phyloP scores from a whole-genome alignment of 2,797 vertebrate genomes.

The Rhynchonycteris naso region DNA sequence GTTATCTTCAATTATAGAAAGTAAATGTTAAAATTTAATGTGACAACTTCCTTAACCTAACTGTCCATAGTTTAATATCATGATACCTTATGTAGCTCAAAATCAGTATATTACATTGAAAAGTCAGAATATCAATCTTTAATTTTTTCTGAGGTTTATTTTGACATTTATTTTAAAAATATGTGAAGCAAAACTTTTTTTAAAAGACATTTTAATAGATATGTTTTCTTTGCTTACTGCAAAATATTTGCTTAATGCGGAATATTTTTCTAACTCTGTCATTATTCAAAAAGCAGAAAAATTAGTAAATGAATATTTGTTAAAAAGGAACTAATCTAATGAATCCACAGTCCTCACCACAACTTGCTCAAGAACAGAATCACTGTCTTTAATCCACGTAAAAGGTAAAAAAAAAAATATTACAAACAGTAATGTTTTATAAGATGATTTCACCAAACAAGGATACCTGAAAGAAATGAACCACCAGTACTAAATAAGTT shows the following conservation, averaged over 20 bases:
- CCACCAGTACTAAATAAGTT: background rate
- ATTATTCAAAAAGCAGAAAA: background rate
- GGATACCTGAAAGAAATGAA: background rate
- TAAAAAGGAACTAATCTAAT: background rate
- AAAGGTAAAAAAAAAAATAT: background rate
- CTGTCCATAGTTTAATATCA: background rate
- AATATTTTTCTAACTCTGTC: background rate
- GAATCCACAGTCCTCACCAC: background rate
- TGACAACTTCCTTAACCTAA: background rate
- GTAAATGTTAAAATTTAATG: background rate
- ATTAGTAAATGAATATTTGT: background rate
- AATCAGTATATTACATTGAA: background rate
- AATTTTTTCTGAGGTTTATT: background rate
- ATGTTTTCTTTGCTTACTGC: background rate
- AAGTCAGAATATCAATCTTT: background rate
- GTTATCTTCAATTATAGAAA: slow-evolving; percentile 15
- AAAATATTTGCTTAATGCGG: too few species aligned
- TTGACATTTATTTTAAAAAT: background rate
- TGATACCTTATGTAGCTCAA: background rate
- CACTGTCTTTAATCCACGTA: background rate
- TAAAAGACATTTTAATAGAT: background rate
- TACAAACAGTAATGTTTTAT: background rate
- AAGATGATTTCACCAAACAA: background rate
- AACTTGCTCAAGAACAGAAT: background rate
- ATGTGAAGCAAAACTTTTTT: background rate